phyloP scores from a whole-genome alignment of 1,140 invertebrate genomes.

The Brachionus angularis region DNA sequence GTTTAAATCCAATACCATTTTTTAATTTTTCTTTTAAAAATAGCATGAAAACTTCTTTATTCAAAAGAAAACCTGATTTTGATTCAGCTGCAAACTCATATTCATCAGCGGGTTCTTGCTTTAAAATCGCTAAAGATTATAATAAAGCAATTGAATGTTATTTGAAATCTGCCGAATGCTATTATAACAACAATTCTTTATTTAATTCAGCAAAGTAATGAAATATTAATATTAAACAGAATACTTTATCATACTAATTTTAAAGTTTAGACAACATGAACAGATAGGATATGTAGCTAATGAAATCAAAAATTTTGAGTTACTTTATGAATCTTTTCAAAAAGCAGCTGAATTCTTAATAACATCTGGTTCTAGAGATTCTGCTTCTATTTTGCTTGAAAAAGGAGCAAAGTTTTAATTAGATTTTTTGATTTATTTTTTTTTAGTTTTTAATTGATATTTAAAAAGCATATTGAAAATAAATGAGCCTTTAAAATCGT shows the following conservation, averaged over 20 bases:
- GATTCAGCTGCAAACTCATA: constrained; percentile 20
- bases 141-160: constrained; percentile 24
- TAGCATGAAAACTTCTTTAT: constrained; percentile 41
- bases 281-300: constrained; percentile 16
- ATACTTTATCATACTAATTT: not conserved
- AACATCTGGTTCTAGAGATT: constrained; percentile 16
- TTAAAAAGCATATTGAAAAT: constrained; percentile 31
- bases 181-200: constrained; percentile 2
- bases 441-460: not conserved
- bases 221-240: not conserved
- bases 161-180: constrained; percentile 26
- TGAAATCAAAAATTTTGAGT: not conserved
- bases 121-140: constrained; percentile 38
- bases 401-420: constrained; percentile 17
- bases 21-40: too few species aligned
- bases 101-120: constrained; percentile 17
- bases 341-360: constrained; percentile 33
- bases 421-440: not conserved
- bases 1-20: too few species aligned
- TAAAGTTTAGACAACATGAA: constrained; percentile 21
- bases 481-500: not conserved
- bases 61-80: constrained; percentile 35
- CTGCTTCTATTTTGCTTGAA: constrained; percentile 22
- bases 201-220: constrained; percentile 35
- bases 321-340: constrained; percentile 11